Percentiles rank a stretch among this genome's conserved stretches.
These are phyloP conservation scores for Germaria angustata DNA, from an alignment of 2,888 invertebrate genomes.

Conservation along the genomic window DNA sequence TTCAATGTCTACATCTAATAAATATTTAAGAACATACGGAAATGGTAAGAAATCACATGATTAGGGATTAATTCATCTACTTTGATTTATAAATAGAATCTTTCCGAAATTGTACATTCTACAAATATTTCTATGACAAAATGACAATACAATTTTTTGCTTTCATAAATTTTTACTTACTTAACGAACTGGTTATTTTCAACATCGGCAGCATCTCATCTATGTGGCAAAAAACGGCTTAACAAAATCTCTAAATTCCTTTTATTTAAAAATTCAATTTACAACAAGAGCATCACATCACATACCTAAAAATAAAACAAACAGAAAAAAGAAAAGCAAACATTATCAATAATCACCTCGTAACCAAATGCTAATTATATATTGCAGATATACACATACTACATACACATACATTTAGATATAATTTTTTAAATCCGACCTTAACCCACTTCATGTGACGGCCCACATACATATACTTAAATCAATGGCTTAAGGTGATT, in stretches of 20 bases:
- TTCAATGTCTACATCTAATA: too few relatives aligned
- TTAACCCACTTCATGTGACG: constrained; percentile 55
- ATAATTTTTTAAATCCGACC: constrained; percentile 35
- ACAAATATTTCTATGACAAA: too few relatives aligned
- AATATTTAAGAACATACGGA: too few relatives aligned
- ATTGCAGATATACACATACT: constrained; percentile 23
- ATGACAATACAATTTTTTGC: too few relatives aligned
- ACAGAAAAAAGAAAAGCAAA: constrained; percentile 42
- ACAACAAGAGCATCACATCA: constrained; percentile 10
- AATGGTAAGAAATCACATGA: too few relatives aligned
- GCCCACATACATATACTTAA: not conserved
- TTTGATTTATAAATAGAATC: too few relatives aligned
- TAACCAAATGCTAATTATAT: constrained; percentile 57
- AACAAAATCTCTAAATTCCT: constrained; percentile 18
- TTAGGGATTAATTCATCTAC: too few relatives aligned
- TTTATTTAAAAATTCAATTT: constrained; percentile 4
- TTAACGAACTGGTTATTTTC: constrained; percentile 33
- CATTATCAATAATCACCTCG: constrained; percentile 41
- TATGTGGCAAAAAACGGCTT: constrained; percentile 1
- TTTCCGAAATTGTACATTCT: too few relatives aligned
- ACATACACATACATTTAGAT: not conserved
- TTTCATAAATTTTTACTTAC: constrained; percentile 19
- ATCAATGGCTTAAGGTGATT: constrained; percentile 21
- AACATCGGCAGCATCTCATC: constrained; percentile 37
- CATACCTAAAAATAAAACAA: constrained; percentile 60